Percentiles rank a stretch among this genome's conserved stretches.
Evolutionary conservation across 2,797 vertebrate genomes (phyloP).

Genomic region (Naso thynnoides): DNA sequence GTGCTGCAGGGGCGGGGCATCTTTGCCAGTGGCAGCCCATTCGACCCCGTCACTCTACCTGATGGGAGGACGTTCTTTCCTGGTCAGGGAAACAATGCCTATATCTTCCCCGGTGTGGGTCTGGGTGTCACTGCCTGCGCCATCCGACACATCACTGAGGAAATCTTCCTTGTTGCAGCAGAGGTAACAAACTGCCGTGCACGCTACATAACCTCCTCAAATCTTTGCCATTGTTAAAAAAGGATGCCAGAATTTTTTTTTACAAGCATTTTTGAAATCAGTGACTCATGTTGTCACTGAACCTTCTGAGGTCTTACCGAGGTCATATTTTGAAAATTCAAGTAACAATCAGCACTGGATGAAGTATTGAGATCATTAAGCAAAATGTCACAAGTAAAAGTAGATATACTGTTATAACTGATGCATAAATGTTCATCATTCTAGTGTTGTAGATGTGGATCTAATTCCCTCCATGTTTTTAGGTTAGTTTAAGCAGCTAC

Average conservation of each 20-base stretch:
- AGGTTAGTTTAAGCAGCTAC: neutral
- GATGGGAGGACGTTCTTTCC: constrained; percentile 90
- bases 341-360: neutral
- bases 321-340: neutral
- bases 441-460: neutral
- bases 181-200: constrained; percentile 84
- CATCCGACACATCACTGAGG: constrained; percentile 87
- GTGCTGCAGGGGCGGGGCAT: constrained; percentile 89
- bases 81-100: constrained; percentile 98
- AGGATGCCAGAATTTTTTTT: too few species aligned
- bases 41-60: constrained; percentile 91
- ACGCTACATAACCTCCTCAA: neutral
- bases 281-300: neutral
- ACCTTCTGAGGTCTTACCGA: neutral
- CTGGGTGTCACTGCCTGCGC: constrained; percentile 90
- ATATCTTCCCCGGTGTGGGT: constrained; percentile 96
- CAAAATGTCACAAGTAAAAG: neutral
- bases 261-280: too few species aligned
- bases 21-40: constrained; percentile 98
- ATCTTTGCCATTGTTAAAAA: neutral
- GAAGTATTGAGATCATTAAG: neutral
- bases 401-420: neutral
- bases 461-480: too few species aligned
- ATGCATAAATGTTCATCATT: neutral
- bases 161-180: constrained; percentile 92